Evolutionary conservation across 1,140 invertebrate species (phyloP), one percentile per base, ranked within the genome.

Genomic region (Stegodyphus mimosarum): DNA sequence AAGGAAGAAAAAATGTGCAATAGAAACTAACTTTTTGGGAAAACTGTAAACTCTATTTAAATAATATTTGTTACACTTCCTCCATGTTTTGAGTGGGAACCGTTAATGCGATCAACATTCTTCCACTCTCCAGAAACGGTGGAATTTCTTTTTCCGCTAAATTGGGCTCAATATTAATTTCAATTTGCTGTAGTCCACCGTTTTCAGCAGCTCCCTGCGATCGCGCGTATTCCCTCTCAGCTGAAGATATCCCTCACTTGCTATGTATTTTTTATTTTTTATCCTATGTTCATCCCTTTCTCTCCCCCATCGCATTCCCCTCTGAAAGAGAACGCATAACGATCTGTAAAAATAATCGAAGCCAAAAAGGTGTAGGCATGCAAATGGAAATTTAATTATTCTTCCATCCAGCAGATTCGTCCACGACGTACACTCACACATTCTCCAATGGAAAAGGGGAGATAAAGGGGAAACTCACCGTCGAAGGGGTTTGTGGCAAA

Each of bases 301-400:
- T 33, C 33, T 1, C 33, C 33, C 33, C 33, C 33, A 1, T 18
- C 49, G 51, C 53, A 60, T 18, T 15, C 50, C 53, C 67, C 6
- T 71, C 18, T 13, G 17, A 51, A 63, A 51, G 75, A 86, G 75
- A 86, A 78, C 15, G 69, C 64, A 86, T 63, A 70, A 77, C 74
- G 74, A 86, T 86, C 74, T 78, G 69, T 72, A 86, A 78, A 86
- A 86, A 86, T 86, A 86, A 78, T 78, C 83, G 74, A 86, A 86
- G 74, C 83, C 83, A 86, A 86, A 86, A 76, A 86, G 83, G 83
- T 86, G 83, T 86, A 76, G 74, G 83, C 75, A 78, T 72, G 83
- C 83, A 86, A 86, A 86, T 86, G 83, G 83, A 86, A 86, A 86
- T 86, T 86, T 86, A 86, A 86, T 86, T 86, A 86, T 84, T 84